Conservation (phyloP, 2,797 vertebrate species). For the Pseudocheirus occidentalis region DNA sequence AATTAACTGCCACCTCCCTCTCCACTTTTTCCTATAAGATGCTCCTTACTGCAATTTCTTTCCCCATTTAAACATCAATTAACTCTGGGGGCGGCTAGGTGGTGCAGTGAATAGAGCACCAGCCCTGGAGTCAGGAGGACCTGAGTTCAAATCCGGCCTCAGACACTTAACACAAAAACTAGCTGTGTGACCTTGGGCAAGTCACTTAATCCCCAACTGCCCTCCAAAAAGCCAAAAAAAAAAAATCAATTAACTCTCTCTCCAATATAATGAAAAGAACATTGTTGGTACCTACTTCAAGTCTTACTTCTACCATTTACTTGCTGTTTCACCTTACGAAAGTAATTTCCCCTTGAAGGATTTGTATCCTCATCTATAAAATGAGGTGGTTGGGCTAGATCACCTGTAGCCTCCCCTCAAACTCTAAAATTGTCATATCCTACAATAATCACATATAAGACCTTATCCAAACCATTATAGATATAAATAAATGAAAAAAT, state of each 20-base stretch:
- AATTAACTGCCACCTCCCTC: not conserved
- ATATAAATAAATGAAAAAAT: not conserved
- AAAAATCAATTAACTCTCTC: conserved; percentile 36
- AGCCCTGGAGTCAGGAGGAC: too few relatives aligned
- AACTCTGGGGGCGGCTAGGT: too few relatives aligned
- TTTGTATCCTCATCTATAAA: not conserved
- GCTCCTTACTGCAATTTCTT: conserved; percentile 3
- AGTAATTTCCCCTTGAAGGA: not conserved
- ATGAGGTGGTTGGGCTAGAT: not conserved
- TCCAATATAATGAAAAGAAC: not conserved
- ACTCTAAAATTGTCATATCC: not conserved
- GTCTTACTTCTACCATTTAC: not conserved
- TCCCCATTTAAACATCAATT: conserved; percentile 30
- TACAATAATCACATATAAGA: conserved; percentile 32
- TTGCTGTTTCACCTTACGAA: not conserved
- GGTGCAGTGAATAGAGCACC: too few relatives aligned
- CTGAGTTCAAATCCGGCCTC: too few relatives aligned
- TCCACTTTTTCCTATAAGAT: not conserved
- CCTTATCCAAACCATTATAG: conserved; percentile 1
- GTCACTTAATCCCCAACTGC: too few relatives aligned
- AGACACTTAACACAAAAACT: too few relatives aligned
- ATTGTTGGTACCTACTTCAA: not conserved
- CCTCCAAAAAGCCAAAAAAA: too few relatives aligned
- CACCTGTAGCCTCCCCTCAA: not conserved
- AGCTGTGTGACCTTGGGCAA: too few relatives aligned